Evolutionary conservation across 2,113 vertebrate species (phyloP).

Genomic region (Ophthalmolycus amberensis): DNA sequence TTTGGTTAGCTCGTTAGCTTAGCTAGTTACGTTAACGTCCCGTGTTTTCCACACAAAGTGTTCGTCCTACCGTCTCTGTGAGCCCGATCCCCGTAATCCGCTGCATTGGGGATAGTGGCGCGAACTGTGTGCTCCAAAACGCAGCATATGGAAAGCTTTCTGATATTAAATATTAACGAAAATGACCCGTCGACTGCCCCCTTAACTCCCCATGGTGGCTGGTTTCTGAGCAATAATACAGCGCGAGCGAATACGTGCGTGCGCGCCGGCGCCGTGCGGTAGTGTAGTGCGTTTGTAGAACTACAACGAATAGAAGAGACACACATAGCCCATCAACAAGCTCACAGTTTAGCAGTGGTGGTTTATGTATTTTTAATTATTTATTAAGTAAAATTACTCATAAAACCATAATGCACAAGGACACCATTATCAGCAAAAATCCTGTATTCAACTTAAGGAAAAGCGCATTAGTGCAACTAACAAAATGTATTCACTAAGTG

Average conservation of each 20-base stretch:
- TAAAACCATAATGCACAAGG: background rate
- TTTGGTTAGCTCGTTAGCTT: slow-evolving; percentile 64
- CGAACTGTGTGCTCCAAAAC: slow-evolving; percentile 68
- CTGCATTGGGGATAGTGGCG: slow-evolving; percentile 81
- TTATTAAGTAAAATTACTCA: background rate
- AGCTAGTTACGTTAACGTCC: slow-evolving; percentile 65
- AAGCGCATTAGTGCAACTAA: background rate
- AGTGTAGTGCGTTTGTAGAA: slow-evolving; percentile 51
- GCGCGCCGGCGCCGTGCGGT: slow-evolving; percentile 54
- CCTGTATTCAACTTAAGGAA: background rate
- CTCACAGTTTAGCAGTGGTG: background rate
- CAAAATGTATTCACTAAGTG: background rate
- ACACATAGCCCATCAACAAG: no score
- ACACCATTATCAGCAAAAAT: no score
- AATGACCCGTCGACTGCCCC: slow-evolving; percentile 72
- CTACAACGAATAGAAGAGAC: slow-evolving; percentile 34
- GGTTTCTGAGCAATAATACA: slow-evolving; percentile 76
- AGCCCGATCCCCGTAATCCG: slow-evolving; percentile 77
- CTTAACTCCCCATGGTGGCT: slow-evolving; percentile 81
- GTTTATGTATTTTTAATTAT: background rate
- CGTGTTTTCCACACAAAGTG: slow-evolving; percentile 71
- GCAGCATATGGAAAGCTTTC: slow-evolving; percentile 74
- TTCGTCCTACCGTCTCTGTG: slow-evolving; percentile 78
- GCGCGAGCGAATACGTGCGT: slow-evolving; percentile 65
- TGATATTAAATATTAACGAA: slow-evolving; percentile 65